phyloP scores from a whole-genome alignment of 1,140 invertebrate species.

The Coelopa frigida region DNA sequence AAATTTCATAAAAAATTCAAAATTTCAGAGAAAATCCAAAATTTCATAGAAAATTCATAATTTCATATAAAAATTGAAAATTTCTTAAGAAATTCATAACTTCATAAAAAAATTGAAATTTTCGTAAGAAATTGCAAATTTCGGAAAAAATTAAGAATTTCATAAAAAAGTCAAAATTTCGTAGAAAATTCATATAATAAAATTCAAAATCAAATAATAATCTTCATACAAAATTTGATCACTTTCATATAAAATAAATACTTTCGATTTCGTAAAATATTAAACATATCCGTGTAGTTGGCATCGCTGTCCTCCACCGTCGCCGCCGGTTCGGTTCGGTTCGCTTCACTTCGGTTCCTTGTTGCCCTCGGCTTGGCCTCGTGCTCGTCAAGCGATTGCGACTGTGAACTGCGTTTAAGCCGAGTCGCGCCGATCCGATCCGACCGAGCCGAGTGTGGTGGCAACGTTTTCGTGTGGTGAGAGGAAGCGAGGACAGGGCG shows the following conservation, averaged over 20 bases:
- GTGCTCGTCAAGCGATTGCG: no score
- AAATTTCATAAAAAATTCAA: no score
- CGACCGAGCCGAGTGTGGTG: no score
- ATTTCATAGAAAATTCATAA: no score
- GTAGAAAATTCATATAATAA: not conserved
- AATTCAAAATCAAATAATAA: not conserved
- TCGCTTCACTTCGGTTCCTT: slow-evolving; percentile 7
- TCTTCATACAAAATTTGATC: not conserved
- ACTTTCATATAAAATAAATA: no score
- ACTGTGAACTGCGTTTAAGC: no score
- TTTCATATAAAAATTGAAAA: no score
- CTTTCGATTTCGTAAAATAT: not conserved
- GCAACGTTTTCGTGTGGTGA: no score
- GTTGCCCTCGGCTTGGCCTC: not conserved
- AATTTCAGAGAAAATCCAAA: no score
- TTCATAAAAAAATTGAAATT: not conserved
- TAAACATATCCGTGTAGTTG: not conserved
- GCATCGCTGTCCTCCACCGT: no score
- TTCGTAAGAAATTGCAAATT: not conserved
- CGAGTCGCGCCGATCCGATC: no score
- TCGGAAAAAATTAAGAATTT: not conserved
- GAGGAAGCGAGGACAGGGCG: no score
- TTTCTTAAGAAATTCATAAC: not conserved
- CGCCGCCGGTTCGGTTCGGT: slow-evolving; percentile 6
- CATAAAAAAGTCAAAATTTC: not conserved